These are phyloP conservation scores for Acronicta alni DNA, from an alignment of 2,888 invertebrate genomes.

Conservation along the genomic window DNA sequence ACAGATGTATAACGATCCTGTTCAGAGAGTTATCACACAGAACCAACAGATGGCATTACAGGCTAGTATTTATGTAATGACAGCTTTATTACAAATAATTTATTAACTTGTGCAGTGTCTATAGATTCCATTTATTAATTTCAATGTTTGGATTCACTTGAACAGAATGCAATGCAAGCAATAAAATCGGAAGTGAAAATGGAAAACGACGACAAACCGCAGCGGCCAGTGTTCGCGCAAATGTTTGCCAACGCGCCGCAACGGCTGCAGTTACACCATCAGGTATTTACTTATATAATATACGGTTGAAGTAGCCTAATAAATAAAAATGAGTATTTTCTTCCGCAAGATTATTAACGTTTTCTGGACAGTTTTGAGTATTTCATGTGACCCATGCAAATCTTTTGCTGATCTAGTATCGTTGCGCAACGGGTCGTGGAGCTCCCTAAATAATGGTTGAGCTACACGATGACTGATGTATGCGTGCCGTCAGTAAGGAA, in stretches of 20 bases:
- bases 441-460: no score
- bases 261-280: slow-evolving; percentile 69
- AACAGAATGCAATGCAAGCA: slow-evolving; percentile 77
- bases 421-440: no score
- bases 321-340: no score
- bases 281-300: slow-evolving; percentile 57
- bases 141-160: no score
- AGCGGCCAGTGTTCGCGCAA: slow-evolving; percentile 59
- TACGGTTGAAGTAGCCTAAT: no score
- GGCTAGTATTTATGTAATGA: slow-evolving; percentile 60
- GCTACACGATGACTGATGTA: no score
- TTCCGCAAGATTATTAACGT: no score
- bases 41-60: slow-evolving; percentile 80
- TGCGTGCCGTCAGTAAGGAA: no score
- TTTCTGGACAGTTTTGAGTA: no score
- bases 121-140: no score
- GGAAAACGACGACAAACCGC: slow-evolving; percentile 77
- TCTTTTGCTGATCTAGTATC: no score
- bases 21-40: slow-evolving; percentile 75
- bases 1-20: slow-evolving; percentile 75
- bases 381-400: no score
- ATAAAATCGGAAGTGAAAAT: slow-evolving; percentile 83
- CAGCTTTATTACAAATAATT: slow-evolving; percentile 6
- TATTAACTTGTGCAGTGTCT: not conserved
- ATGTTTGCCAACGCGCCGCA: slow-evolving; percentile 66